Conservation (phyloP, 1,140 invertebrate genomes). For the Ceratina japonica region DNA sequence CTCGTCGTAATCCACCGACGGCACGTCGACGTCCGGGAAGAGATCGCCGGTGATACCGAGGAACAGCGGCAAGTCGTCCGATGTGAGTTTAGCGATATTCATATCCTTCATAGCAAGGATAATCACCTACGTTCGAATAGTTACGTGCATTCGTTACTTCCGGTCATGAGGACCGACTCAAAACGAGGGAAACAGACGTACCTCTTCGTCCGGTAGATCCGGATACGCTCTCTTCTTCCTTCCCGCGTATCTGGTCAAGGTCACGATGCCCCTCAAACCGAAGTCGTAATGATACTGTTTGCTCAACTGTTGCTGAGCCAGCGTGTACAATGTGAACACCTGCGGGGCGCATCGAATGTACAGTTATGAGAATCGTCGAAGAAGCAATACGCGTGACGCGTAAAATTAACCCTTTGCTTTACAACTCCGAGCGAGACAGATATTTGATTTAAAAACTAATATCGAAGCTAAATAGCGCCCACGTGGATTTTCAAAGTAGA, state of each 20-base stretch:
- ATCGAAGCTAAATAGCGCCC: too few relatives aligned
- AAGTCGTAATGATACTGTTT: constrained; percentile 94
- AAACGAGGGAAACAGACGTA: constrained; percentile 50
- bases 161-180: too few relatives aligned
- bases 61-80: constrained; percentile 90
- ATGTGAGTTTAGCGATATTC: constrained; percentile 91
- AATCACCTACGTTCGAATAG: constrained; percentile 80
- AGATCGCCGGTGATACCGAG: constrained; percentile 91
- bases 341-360: too few relatives aligned
- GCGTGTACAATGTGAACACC: constrained; percentile 86
- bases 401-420: too few relatives aligned
- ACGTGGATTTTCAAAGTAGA: too few relatives aligned
- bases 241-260: constrained; percentile 90
- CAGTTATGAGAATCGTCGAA: too few relatives aligned
- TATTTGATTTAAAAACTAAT: too few relatives aligned
- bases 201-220: constrained; percentile 88
- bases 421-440: too few relatives aligned
- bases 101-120: constrained; percentile 92
- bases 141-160: too few relatives aligned
- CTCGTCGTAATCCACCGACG: constrained; percentile 87
- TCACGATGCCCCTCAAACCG: constrained; percentile 90
- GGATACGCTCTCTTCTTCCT: constrained; percentile 86
- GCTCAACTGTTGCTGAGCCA: constrained; percentile 87
- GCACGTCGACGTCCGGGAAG: constrained; percentile 87
- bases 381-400: not conserved